Conservation (phyloP, 2,797 vertebrate genomes). For the Columba guinea region DNA sequence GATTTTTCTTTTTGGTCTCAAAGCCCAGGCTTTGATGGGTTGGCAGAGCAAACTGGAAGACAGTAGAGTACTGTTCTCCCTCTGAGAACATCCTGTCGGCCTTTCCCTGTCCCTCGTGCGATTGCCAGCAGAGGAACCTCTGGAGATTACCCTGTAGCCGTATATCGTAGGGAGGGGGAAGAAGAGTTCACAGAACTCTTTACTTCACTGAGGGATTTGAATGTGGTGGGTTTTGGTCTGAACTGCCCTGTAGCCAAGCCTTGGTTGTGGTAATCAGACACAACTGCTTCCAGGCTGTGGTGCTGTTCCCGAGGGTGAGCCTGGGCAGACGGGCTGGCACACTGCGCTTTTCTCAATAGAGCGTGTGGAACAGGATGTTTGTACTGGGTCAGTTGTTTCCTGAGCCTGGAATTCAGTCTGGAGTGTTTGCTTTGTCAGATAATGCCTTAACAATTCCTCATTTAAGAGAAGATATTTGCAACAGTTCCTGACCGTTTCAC, state of each 20-base stretch:
- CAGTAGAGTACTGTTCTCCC: constrained; percentile 55
- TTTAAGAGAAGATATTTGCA: neutral
- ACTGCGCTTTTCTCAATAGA: neutral
- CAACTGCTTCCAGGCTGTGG: neutral
- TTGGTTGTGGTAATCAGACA: neutral
- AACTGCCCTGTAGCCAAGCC: neutral
- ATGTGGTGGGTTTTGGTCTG: neutral
- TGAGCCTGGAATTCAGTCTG: neutral
- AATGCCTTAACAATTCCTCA: neutral
- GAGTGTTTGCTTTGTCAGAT: neutral
- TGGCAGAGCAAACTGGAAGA: constrained; percentile 20
- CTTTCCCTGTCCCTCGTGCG: neutral
- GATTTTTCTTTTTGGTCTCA: constrained; percentile 24
- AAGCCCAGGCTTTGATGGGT: constrained; percentile 38
- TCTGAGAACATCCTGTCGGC: constrained; percentile 55
- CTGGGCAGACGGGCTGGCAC: neutral
- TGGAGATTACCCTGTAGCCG: constrained; percentile 10
- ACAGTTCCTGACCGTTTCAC: neutral
- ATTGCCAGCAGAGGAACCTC: constrained; percentile 47
- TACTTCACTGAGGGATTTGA: constrained; percentile 17
- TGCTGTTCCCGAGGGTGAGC: neutral
- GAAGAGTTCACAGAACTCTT: neutral
- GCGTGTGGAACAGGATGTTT: neutral
- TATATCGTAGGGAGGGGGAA: neutral
- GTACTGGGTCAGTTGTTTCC: neutral